phyloP scores from a whole-genome alignment of 2,113 vertebrate genomes.

The Morone saxatilis region DNA sequence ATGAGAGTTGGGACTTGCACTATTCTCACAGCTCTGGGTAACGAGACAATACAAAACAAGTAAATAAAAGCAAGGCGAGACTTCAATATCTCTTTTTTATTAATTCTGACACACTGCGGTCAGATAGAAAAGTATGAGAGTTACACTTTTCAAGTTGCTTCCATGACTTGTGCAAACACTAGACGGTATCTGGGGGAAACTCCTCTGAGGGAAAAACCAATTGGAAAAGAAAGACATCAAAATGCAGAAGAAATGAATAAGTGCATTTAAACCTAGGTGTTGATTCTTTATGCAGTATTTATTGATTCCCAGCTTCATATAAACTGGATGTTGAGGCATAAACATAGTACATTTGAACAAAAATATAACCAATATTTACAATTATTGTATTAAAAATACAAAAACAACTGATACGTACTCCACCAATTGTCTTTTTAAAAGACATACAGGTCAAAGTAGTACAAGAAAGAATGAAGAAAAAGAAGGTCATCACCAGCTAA shows the following conservation, averaged over 20 bases:
- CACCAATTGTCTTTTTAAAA: conserved; percentile 99
- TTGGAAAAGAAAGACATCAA: conserved; percentile 61
- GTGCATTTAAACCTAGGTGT: conserved; percentile 76
- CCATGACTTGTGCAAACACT: conserved; percentile 83
- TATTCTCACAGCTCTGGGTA: background rate
- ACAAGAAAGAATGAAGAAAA: conserved; percentile 94
- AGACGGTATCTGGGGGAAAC: conserved; percentile 61
- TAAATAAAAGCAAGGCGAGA: conserved; percentile 56
- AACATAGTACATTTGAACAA: conserved; percentile 99
- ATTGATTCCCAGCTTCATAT: conserved; percentile 99
- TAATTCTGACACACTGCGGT: conserved; percentile 73
- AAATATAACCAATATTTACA: conserved; percentile 99
- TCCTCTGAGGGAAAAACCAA: conserved; percentile 55
- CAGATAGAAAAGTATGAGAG: conserved; percentile 78
- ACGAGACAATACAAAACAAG: conserved; percentile 38
- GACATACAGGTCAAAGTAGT: conserved; percentile 99
- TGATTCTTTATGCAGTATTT: conserved; percentile 89
- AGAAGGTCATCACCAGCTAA: conserved; percentile 94
- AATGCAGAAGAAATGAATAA: conserved; percentile 65
- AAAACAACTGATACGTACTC: conserved; percentile 98
- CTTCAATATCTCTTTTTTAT: conserved; percentile 78
- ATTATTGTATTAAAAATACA: conserved; percentile 99
- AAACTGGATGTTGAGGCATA: conserved; percentile 99
- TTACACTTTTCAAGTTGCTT: conserved; percentile 80
- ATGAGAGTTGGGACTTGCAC: conserved; percentile 24